Base-by-base conservation (phyloP, 2,888 invertebrate species). In the Hartigia nigra region DNA sequence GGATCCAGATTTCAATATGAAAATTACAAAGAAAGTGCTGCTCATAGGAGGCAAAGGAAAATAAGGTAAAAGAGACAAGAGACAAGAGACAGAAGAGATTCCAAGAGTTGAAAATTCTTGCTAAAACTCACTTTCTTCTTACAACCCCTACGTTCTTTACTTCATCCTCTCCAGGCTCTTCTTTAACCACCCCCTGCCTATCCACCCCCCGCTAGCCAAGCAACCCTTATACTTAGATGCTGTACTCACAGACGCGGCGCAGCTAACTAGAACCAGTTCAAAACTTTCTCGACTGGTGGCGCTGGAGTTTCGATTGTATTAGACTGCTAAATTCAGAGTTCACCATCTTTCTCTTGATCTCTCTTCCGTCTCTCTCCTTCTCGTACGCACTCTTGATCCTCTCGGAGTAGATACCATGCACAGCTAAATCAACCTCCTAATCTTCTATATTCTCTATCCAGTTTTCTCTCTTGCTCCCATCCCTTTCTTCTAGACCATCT, bases 241-340 rank as follows among this genome's bases (percentile, higher is more conserved):
- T 55, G 55, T 55, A 55, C 55, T 55, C 14, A 55, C 23, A 55
- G 55, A 55, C 55, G 23, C 23, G 55, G 55, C 55, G 55, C 23
- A 55, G 55, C 55, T 55, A 9, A 14, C 23, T 55, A 23, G 55
- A 23, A 55, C 55, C 55, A 55, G 55, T 9, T 23, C 23, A 14
- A 55, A 55, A 55, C 23, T 55, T 55, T 55, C 55, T 55, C 55
- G 23, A 55, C 55, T 55, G 55, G 55, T 23, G 81, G 81, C 78
- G 82, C 79, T 83, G 83, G 81, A 84, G 84, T 83, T 84, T 85
- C 84, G 82, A 82, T 85, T 83, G 86, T 84, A 86, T 87, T 86
- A 85, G 87, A 87, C 86, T 88, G 85, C 83, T 86, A 85, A 87
- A 88, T 88, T 87, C 84, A 72, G 82, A 84, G 83, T 86, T 81